Percentiles rank a stretch among this genome's conserved stretches.
These are phyloP conservation scores for Formica selysi DNA, from an alignment of 1,140 invertebrate genomes.

Conservation along the genomic window DNA sequence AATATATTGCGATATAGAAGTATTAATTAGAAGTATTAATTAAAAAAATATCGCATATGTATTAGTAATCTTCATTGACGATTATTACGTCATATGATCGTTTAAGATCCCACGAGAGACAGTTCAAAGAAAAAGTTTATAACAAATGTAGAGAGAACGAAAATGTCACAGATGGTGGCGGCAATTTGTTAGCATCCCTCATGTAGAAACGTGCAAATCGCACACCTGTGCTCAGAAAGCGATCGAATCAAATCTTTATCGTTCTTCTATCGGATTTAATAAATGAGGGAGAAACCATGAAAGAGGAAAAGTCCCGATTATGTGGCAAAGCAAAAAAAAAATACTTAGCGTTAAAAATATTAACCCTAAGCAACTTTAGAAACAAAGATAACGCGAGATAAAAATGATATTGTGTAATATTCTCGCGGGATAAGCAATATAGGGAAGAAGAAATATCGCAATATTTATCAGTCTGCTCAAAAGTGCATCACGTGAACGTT, in stretches of 20 bases:
- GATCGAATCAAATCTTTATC: not conserved
- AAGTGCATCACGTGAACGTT: not conserved
- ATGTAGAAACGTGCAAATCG: conserved; percentile 1
- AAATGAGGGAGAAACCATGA: not conserved
- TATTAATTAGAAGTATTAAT: too few species aligned
- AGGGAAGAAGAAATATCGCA: not conserved
- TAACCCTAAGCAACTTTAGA: not conserved
- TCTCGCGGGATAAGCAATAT: not conserved
- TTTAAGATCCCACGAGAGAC: not conserved
- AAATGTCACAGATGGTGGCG: conserved; percentile 41
- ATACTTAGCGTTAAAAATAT: not conserved
- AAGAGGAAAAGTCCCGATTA: not conserved
- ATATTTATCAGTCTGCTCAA: not conserved
- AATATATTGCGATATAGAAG: not conserved
- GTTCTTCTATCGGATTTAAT: not conserved
- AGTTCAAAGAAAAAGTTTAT: not conserved
- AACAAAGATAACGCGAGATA: not conserved
- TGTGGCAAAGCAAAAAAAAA: not conserved
- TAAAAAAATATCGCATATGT: conserved; percentile 6
- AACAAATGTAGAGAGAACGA: not conserved
- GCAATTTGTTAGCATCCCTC: conserved; percentile 56
- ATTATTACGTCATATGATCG: not conserved
- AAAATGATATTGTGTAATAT: conserved; percentile 1
- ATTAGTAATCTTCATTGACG: not conserved
- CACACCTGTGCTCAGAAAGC: not conserved